Percentiles rank a stretch among this genome's conserved stretches.
Evolutionary conservation across 2,888 invertebrate genomes (phyloP).

Genomic region (Nephrotoma guestfalica): DNA sequence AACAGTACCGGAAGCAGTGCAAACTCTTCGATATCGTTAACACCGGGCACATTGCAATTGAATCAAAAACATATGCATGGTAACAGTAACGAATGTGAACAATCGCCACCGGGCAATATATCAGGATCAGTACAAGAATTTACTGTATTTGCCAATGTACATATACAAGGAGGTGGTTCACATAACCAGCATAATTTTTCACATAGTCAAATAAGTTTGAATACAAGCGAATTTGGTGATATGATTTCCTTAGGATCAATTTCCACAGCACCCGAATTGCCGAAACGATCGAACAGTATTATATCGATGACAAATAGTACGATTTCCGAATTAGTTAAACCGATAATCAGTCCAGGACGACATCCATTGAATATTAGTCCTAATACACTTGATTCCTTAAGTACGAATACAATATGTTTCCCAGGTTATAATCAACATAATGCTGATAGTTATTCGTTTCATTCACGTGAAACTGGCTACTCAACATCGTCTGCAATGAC

Average conservation of each 20-base stretch:
- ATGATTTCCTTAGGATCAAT: constrained; percentile 9
- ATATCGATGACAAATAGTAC: constrained; percentile 13
- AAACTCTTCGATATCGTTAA: constrained; percentile 14
- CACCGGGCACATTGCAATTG: constrained; percentile 12
- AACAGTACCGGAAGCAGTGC: constrained; percentile 23
- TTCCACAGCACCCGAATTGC: constrained; percentile 14
- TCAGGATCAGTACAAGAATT: constrained; percentile 19
- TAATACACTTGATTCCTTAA: constrained; percentile 8
- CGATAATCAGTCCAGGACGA: constrained; percentile 8
- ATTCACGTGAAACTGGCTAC: background rate
- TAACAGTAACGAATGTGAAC: constrained; percentile 17
- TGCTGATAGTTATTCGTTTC: background rate
- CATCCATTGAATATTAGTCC: constrained; percentile 10
- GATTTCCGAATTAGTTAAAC: background rate
- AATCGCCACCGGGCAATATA: constrained; percentile 14
- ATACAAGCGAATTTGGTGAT: constrained; percentile 8
- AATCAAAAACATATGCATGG: constrained; percentile 6
- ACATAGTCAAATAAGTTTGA: constrained; percentile 12
- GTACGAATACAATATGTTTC: background rate
- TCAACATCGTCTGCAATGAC: background rate
- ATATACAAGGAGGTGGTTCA: constrained; percentile 25
- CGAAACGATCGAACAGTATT: constrained; percentile 18
- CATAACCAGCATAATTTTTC: constrained; percentile 7
- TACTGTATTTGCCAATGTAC: constrained; percentile 29
- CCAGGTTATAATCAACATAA: background rate